phyloP scores from a whole-genome alignment of 2,113 vertebrate species.

The Lophotis ruficrista region DNA sequence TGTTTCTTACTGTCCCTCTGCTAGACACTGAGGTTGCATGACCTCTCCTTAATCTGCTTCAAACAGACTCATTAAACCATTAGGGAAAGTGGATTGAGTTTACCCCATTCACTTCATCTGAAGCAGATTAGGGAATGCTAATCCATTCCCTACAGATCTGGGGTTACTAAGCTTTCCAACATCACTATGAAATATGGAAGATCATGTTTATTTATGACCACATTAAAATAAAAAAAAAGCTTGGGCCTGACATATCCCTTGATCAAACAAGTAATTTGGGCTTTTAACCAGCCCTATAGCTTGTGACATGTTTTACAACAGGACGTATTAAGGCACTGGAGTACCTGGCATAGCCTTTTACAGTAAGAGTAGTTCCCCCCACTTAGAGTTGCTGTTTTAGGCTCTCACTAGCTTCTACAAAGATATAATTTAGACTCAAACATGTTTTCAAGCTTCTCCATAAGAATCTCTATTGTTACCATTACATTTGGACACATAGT shows the following conservation, averaged over 20 bases:
- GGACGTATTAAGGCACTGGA: background rate
- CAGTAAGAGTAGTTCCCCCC: background rate
- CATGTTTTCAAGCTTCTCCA: background rate
- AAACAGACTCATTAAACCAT: slow-evolving; percentile 42
- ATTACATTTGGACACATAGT: background rate
- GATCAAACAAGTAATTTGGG: background rate
- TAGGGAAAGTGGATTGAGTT: slow-evolving; percentile 39
- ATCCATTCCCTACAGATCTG: slow-evolving; percentile 4
- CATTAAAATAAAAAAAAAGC: background rate
- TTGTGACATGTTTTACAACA: background rate
- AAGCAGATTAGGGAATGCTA: slow-evolving; percentile 4
- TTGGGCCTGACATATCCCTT: background rate
- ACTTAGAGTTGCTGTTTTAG: background rate
- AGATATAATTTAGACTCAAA: background rate
- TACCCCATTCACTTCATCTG: background rate
- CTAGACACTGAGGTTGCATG: background rate
- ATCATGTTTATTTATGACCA: background rate
- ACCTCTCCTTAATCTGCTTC: slow-evolving; percentile 25
- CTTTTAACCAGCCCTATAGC: background rate
- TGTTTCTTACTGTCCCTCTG: background rate
- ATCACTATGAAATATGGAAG: background rate
- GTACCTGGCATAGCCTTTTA: background rate
- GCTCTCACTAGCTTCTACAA: background rate
- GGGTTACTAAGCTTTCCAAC: background rate
- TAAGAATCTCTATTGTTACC: background rate